A percentile compares a stretch with the other conserved stretches of the same genome.
Conservation (phyloP, 1,140 invertebrate species). For the Bombus waltoni region DNA sequence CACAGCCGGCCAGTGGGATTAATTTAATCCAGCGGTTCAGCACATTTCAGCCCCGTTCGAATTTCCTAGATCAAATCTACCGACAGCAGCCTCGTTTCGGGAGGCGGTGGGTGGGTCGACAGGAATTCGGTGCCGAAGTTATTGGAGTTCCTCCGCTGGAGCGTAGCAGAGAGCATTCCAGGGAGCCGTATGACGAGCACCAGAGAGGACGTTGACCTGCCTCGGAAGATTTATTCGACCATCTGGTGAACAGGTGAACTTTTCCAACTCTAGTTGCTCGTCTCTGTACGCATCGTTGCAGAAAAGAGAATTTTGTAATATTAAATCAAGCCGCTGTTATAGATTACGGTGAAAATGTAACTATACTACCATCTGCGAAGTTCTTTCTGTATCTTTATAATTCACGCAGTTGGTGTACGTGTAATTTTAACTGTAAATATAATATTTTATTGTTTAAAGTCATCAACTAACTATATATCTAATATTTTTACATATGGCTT, state of each 20-base stretch:
- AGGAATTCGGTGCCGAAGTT: conserved; percentile 63
- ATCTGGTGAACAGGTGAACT: conserved; percentile 45
- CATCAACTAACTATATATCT: not conserved
- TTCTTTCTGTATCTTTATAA: not conserved
- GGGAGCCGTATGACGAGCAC: conserved; percentile 41
- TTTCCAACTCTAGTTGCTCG: conserved; percentile 33
- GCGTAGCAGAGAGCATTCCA: conserved; percentile 50
- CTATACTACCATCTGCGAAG: not conserved
- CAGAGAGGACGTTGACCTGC: conserved; percentile 56
- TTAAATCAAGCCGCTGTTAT: not conserved
- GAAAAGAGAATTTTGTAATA: not conserved
- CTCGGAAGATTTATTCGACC: conserved; percentile 51
- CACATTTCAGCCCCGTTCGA: conserved; percentile 54
- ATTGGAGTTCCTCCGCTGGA: conserved; percentile 59
- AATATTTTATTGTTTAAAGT: not conserved
- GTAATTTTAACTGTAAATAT: not conserved
- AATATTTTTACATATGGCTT: too few species aligned
- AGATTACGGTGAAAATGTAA: not conserved
- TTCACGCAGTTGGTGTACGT: not conserved
- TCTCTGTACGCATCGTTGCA: not conserved
- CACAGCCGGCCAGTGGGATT: conserved; percentile 46
- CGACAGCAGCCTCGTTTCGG: conserved; percentile 52
- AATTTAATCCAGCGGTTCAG: conserved; percentile 52
- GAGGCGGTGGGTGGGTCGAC: conserved; percentile 21
- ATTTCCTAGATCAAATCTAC: conserved; percentile 61